These are phyloP conservation scores for Cromileptes altivelis DNA, from an alignment of 2,113 vertebrate species.

Conservation along the genomic window DNA sequence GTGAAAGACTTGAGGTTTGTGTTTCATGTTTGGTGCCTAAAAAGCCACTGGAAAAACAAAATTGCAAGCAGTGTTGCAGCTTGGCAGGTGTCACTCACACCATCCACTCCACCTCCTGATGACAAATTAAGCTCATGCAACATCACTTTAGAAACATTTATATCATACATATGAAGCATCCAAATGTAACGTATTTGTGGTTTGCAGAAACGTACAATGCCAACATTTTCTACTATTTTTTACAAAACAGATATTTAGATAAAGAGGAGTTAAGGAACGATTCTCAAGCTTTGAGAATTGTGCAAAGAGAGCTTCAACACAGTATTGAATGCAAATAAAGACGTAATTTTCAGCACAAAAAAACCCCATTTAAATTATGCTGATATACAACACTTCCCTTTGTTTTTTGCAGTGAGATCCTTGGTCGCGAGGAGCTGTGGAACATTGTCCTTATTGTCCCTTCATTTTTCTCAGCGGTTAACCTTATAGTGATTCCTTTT, in stretches of 20 bases:
- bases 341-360: too few species aligned
- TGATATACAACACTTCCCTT: background rate
- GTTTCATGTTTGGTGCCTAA: too few species aligned
- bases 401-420: conserved; percentile 77
- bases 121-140: too few species aligned
- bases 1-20: too few species aligned
- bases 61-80: too few species aligned
- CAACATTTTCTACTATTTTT: background rate
- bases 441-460: conserved; percentile 78
- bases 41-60: too few species aligned
- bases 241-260: background rate
- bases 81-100: too few species aligned
- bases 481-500: conserved; percentile 75
- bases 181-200: too few species aligned
- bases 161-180: too few species aligned
- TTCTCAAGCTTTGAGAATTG: background rate
- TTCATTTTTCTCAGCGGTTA: conserved; percentile 70
- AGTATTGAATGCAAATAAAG: background rate
- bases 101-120: too few species aligned
- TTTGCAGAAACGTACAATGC: too few species aligned
- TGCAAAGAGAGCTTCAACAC: background rate
- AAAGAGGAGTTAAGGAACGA: background rate
- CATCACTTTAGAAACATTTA: too few species aligned
- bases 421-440: conserved; percentile 82
- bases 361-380: background rate